phyloP scores from a whole-genome alignment of 2,113 vertebrate genomes.

The Eonycteris spelaea region DNA sequence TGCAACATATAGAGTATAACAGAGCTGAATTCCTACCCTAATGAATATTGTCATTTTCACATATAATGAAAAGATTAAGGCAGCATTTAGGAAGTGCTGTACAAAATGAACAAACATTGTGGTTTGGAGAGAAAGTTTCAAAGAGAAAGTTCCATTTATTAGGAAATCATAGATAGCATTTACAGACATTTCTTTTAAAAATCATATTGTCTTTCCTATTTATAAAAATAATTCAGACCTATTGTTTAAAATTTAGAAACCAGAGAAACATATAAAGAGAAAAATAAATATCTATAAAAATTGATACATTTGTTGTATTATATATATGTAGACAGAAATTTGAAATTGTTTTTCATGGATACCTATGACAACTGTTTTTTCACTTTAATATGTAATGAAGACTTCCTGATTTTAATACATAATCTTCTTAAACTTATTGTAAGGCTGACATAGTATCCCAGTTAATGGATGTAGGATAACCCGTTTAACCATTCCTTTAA shows the following conservation, averaged over 20 bases:
- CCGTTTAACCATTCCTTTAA: neutral
- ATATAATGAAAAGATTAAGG: neutral
- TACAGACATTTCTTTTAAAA: neutral
- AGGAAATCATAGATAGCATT: neutral
- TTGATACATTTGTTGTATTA: neutral
- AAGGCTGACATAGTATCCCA: neutral
- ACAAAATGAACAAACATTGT: neutral
- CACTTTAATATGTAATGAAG: neutral
- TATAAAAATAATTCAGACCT: neutral
- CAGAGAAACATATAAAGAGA: neutral
- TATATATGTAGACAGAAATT: neutral
- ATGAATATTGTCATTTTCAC: neutral
- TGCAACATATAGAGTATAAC: neutral
- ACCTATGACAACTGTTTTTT: neutral
- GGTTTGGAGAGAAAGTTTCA: neutral
- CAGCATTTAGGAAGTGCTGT: neutral
- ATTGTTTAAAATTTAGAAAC: neutral
- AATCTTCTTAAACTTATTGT: neutral
- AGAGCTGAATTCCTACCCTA: neutral
- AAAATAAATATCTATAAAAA: neutral
- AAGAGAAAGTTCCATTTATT: neutral
- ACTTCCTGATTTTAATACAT: neutral
- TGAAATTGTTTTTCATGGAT: neutral
- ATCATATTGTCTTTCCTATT: neutral
- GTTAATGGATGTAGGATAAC: neutral